A percentile compares a stretch with the other conserved stretches of the same genome.
Conservation (phyloP, 2,113 vertebrate genomes). For the Eudorcas thomsonii region DNA sequence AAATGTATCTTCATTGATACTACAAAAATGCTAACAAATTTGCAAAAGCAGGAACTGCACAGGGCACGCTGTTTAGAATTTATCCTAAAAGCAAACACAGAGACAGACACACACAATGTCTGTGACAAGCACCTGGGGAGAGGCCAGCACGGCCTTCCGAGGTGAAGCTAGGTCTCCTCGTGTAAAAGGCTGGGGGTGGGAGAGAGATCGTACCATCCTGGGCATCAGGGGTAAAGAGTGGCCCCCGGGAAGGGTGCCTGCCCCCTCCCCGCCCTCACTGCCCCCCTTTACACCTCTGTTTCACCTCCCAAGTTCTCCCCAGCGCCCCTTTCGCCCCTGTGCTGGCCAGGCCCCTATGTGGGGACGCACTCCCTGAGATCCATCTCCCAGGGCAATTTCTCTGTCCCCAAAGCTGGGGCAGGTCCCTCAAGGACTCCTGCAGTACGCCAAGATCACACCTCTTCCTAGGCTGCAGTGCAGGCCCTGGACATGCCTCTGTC, state of each 20-base stretch:
- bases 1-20: rapidly evolving
- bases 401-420: not conserved
- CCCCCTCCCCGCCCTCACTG: rapidly evolving
- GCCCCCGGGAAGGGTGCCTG: rapidly evolving
- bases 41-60: rapidly evolving
- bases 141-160: rapidly evolving
- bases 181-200: rapidly evolving
- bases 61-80: not conserved
- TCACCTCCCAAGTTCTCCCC: rapidly evolving
- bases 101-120: too few relatives aligned
- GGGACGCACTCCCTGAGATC: rapidly evolving
- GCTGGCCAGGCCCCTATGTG: rapidly evolving
- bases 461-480: rapidly evolving
- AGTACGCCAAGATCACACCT: rapidly evolving
- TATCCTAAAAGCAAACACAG: not conserved
- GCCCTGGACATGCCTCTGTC: rapidly evolving
- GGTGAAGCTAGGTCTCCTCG: rapidly evolving
- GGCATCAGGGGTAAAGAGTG: rapidly evolving
- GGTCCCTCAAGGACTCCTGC: too few relatives aligned
- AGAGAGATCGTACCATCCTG: rapidly evolving
- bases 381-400: not conserved
- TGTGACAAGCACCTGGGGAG: too few relatives aligned
- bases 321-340: rapidly evolving
- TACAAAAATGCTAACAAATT: not conserved
- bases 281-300: rapidly evolving